Conservation (phyloP, 2,113 vertebrate genomes). For the Gopherus flavomarginatus region DNA sequence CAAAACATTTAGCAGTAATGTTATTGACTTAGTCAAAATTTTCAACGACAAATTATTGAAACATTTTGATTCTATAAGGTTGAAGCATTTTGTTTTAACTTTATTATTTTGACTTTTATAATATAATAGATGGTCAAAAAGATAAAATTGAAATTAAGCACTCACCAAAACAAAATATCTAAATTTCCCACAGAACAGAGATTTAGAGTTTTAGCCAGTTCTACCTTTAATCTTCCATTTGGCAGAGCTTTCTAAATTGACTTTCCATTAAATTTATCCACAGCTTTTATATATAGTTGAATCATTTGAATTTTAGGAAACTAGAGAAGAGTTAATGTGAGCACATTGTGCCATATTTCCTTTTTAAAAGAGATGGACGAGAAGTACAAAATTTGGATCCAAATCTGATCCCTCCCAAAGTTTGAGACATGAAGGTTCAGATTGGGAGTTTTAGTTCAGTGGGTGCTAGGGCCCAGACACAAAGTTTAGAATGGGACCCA, state of each 20-base stretch:
- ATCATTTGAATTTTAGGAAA: neutral
- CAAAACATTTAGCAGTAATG: neutral
- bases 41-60: neutral
- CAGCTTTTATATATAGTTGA: neutral
- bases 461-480: neutral
- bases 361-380: neutral
- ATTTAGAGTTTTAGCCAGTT: neutral
- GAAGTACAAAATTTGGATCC: neutral
- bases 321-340: neutral
- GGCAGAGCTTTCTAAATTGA: conserved; percentile 24
- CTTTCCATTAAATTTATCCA: neutral
- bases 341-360: neutral
- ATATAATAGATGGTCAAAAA: neutral
- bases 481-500: accelerated
- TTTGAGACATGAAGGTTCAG: neutral
- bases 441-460: neutral
- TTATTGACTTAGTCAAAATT: neutral
- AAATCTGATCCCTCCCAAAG: neutral
- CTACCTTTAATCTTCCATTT: neutral
- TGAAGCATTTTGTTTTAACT: conserved; percentile 3
- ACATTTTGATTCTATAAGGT: neutral
- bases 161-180: conserved; percentile 13
- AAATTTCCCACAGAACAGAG: neutral
- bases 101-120: neutral
- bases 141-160: neutral